Evolutionary conservation across 2,113 vertebrate species (phyloP).

Genomic region (Porphyrio hochstetteri): DNA sequence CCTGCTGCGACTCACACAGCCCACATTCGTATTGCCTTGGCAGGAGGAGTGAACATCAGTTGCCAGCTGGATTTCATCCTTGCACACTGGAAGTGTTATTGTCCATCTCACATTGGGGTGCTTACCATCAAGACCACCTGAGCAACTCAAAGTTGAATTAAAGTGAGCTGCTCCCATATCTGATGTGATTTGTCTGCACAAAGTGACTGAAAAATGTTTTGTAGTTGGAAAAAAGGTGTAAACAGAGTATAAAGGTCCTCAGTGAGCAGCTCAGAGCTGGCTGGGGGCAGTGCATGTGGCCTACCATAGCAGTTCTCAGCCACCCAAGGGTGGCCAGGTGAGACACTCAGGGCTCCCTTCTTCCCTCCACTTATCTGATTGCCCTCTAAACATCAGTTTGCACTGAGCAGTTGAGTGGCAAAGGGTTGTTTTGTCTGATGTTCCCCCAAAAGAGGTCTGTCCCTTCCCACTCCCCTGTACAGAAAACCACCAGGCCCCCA

Average conservation of each 20-base stretch:
- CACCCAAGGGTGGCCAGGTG: not conserved
- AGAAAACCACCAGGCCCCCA: not conserved
- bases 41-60: not conserved
- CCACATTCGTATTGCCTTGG: not conserved
- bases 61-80: slow-evolving; percentile 27
- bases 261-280: not conserved
- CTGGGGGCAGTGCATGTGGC: not conserved
- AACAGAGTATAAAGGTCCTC: not conserved
- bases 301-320: not conserved
- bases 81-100: not conserved
- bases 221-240: not conserved
- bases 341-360: not conserved
- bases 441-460: not conserved
- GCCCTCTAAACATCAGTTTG: not conserved
- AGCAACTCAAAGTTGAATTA: not conserved
- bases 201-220: not conserved
- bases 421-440: not conserved
- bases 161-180: not conserved
- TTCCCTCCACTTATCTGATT: not conserved
- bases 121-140: not conserved
- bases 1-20: not conserved
- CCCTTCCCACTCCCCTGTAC: not conserved
- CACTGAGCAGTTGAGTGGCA: not conserved
- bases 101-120: not conserved
- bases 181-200: not conserved